phyloP scores from a whole-genome alignment of 2,888 invertebrate genomes.

The Pyrochroa serraticornis region DNA sequence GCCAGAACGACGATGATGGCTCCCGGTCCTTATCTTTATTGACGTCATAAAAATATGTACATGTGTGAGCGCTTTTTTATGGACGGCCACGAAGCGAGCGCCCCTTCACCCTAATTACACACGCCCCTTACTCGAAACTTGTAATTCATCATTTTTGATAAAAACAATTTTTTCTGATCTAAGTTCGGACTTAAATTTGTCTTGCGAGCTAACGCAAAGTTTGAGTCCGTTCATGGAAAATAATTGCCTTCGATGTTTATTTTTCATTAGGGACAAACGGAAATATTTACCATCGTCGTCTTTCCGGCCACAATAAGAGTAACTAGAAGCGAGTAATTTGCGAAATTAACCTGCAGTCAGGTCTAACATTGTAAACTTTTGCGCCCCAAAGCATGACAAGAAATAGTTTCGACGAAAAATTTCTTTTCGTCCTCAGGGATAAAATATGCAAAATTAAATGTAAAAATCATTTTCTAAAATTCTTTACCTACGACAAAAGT shows the following conservation, averaged over 20 bases:
- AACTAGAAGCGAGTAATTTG: not conserved
- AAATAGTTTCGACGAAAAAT: too few species aligned
- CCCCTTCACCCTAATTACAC: too few species aligned
- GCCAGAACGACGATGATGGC: slow-evolving; percentile 21
- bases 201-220: slow-evolving; percentile 15
- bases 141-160: not conserved
- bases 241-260: slow-evolving; percentile 27
- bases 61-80: slow-evolving; percentile 6
- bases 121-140: not conserved
- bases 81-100: too few species aligned
- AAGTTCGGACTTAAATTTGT: slow-evolving; percentile 1
- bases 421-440: too few species aligned
- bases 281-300: slow-evolving; percentile 19
- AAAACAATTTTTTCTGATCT: not conserved
- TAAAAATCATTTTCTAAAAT: too few species aligned
- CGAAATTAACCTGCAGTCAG: too few species aligned
- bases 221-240: slow-evolving; percentile 20
- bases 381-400: too few species aligned
- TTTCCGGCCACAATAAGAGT: slow-evolving; percentile 14
- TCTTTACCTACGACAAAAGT: too few species aligned
- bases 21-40: slow-evolving; percentile 26
- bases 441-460: too few species aligned
- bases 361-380: too few species aligned
- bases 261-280: slow-evolving; percentile 20
- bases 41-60: slow-evolving; percentile 28